phyloP scores from a whole-genome alignment of 2,113 vertebrate genomes.

The Semnornis frantzii region DNA sequence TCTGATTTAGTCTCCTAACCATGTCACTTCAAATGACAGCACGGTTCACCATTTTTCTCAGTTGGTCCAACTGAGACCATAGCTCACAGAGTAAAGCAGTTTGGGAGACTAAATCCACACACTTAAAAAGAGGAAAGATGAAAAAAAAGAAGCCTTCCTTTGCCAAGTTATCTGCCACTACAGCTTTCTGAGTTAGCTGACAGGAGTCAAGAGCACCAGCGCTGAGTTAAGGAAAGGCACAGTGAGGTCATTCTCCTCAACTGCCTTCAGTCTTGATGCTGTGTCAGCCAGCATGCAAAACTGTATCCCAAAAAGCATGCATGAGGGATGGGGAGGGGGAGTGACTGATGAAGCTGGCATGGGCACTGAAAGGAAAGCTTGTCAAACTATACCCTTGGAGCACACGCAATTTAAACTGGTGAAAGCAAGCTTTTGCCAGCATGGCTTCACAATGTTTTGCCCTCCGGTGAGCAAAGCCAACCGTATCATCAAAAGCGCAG shows the following conservation, averaged over 20 bases:
- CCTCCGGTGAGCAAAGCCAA: constrained; percentile 58
- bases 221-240: background rate
- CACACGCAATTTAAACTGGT: constrained; percentile 16
- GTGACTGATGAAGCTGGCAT: constrained; percentile 3
- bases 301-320: background rate
- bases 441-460: constrained; percentile 28
- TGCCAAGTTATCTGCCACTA: background rate
- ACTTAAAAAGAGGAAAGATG: rapidly evolving
- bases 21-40: background rate
- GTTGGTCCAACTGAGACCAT: background rate
- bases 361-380: constrained; percentile 21
- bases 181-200: background rate
- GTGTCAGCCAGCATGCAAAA: background rate
- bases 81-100: background rate
- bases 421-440: constrained; percentile 48
- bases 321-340: background rate
- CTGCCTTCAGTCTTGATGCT: background rate
- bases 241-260: background rate
- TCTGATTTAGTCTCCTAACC: background rate
- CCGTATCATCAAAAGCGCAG: constrained; percentile 64
- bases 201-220: background rate
- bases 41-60: background rate
- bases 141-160: background rate
- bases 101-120: background rate
- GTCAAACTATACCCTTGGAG: constrained; percentile 43